Conservation (phyloP, 2,797 vertebrate genomes). For the Mus spretus region DNA sequence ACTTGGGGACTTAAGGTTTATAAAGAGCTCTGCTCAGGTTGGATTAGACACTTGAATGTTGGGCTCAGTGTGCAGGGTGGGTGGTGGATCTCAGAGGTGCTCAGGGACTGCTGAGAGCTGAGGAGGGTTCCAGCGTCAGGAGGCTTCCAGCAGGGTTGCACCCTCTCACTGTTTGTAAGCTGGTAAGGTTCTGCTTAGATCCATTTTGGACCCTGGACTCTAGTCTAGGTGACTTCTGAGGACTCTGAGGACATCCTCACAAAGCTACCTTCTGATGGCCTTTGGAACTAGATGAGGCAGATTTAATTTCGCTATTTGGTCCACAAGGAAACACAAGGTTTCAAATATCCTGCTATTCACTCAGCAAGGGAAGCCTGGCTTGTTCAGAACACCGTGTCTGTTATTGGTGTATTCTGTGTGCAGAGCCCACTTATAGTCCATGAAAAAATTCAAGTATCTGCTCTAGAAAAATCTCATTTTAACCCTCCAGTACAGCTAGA, state of each 20-base stretch:
- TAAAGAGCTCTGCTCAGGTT: slow-evolving; percentile 20
- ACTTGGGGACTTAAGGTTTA: slow-evolving; percentile 4
- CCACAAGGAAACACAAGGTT: not conserved
- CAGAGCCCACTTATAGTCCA: not conserved
- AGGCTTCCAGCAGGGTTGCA: not conserved
- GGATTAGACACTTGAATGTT: slow-evolving; percentile 9
- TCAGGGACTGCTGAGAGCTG: not conserved
- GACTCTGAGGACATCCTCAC: not conserved
- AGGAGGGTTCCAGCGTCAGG: not conserved
- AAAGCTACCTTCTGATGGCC: not conserved
- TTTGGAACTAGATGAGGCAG: not conserved
- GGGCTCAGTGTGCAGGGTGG: not conserved
- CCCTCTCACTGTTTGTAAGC: not conserved
- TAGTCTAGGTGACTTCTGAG: not conserved
- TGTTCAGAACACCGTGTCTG: not conserved
- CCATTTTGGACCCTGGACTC: not conserved
- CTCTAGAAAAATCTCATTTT: not conserved
- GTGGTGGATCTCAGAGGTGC: not conserved
- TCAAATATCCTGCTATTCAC: not conserved
- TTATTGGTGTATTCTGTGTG: not conserved
- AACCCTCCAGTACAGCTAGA: not conserved
- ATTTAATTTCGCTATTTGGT: not conserved
- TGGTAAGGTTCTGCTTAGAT: not conserved
- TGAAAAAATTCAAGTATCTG: not conserved
- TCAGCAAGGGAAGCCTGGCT: not conserved